Evolutionary conservation across 2,888 invertebrate species (phyloP).

Genomic region (Protophormia terraenovae): DNA sequence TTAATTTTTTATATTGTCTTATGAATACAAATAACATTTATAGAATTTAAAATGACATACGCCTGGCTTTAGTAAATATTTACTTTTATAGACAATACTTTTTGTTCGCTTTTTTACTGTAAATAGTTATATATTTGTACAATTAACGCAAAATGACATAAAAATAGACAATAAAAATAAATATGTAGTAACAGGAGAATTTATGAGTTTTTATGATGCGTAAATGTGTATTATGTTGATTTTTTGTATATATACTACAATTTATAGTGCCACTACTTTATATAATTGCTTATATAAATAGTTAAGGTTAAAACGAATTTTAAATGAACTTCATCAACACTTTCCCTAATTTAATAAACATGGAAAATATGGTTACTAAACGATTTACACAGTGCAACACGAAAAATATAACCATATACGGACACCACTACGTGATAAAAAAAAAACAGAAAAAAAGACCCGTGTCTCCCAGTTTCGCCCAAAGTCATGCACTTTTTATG

Average conservation of each 20-base stretch:
- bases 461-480: too few relatives aligned
- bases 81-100: background rate
- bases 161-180: background rate
- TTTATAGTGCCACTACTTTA: background rate
- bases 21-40: background rate
- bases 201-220: conserved; percentile 9
- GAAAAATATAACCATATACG: too few relatives aligned
- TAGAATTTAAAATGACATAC: background rate
- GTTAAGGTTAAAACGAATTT: background rate
- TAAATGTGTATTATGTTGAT: background rate
- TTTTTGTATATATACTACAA: background rate
- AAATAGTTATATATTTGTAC: conserved; percentile 29
- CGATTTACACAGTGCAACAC: too few relatives aligned
- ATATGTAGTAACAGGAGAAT: background rate
- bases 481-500: too few relatives aligned
- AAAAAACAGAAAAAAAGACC: too few relatives aligned
- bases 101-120: background rate
- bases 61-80: background rate
- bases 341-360: too few relatives aligned
- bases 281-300: background rate
- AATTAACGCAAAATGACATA: background rate
- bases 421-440: too few relatives aligned
- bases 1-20: background rate
- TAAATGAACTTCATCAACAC: background rate
- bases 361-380: too few relatives aligned